Conservation (phyloP, 2,797 vertebrate species). For the Coendou prehensilis region DNA sequence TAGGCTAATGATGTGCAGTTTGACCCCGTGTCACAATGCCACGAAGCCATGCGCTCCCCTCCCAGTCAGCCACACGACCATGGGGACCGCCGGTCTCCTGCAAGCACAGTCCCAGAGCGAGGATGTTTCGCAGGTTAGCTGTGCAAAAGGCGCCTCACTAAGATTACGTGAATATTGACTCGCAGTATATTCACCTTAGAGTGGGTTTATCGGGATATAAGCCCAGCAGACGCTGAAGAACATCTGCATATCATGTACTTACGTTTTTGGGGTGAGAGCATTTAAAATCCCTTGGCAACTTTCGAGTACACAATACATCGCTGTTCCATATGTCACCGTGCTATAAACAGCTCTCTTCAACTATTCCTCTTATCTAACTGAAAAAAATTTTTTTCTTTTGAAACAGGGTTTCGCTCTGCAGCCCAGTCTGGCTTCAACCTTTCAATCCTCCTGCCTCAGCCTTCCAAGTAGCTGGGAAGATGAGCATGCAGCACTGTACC, state of each 20-base stretch:
- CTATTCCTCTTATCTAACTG: not conserved
- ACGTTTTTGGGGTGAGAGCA: not conserved
- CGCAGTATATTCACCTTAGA: too few relatives aligned
- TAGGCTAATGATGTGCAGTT: not conserved
- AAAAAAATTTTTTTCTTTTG: not conserved
- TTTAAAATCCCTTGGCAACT: not conserved
- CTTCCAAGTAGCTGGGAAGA: too few relatives aligned
- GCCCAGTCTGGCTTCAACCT: not conserved
- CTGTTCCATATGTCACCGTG: not conserved
- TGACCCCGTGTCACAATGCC: not conserved
- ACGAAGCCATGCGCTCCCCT: not conserved
- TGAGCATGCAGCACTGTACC: not conserved
- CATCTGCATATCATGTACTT: not conserved
- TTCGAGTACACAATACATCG: not conserved
- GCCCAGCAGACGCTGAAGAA: not conserved
- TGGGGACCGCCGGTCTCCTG: too few relatives aligned
- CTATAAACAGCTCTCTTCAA: not conserved
- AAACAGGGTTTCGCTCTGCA: not conserved
- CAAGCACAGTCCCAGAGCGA: not conserved
- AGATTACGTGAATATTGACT: not conserved
- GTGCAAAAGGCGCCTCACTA: not conserved
- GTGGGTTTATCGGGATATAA: not conserved
- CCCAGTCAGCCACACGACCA: too few relatives aligned
- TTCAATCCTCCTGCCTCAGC: not conserved
- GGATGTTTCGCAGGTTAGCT: not conserved